Evolutionary conservation across 2,113 vertebrate species (phyloP).

Genomic region (Capra hircus): DNA sequence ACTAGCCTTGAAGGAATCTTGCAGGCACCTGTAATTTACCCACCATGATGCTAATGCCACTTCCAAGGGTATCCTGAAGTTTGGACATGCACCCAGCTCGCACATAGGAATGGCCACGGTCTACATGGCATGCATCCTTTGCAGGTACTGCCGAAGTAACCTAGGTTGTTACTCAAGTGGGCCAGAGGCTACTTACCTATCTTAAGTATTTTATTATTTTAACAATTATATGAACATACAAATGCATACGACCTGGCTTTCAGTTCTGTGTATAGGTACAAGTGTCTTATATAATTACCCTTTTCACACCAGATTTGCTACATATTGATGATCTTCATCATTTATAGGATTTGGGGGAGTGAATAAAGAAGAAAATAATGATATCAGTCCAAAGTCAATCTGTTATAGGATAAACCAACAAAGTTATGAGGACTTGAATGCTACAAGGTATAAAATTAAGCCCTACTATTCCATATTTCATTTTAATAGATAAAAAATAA

Average conservation of each 20-base stretch:
- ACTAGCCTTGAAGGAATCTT: background rate
- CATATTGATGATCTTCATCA: background rate
- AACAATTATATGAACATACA: background rate
- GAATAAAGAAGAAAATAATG: background rate
- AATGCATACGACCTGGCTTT: background rate
- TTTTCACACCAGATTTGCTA: background rate
- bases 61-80: background rate
- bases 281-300: background rate
- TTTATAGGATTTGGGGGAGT: background rate
- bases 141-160: background rate
- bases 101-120: background rate
- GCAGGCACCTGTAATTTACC: background rate
- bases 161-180: background rate
- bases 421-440: background rate
- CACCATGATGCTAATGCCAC: background rate
- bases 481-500: constrained; percentile 16
- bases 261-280: background rate
- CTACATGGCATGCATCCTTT: background rate
- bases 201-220: background rate
- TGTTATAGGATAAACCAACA: background rate
- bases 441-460: background rate
- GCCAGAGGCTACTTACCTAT: background rate
- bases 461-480: background rate
- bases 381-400: background rate
- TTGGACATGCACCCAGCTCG: background rate